Percentiles rank a stretch among this genome's conserved stretches.
Conservation (phyloP, 2,113 vertebrate species). For the Caracal caracal region DNA sequence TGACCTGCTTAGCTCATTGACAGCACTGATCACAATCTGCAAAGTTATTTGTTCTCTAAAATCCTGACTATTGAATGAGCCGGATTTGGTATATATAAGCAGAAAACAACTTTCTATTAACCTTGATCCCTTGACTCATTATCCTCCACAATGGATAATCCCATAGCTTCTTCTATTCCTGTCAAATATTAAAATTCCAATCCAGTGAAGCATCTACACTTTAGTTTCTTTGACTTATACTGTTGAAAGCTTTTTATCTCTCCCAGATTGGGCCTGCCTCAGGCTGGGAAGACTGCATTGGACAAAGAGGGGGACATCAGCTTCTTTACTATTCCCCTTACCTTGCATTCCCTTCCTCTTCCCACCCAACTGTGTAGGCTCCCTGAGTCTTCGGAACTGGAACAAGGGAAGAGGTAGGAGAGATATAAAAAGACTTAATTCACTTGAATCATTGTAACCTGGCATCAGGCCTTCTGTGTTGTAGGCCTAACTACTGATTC, state of each 20-base stretch:
- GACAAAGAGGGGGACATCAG: neutral
- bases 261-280: neutral
- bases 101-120: constrained; percentile 24
- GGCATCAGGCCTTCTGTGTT: neutral
- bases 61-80: neutral
- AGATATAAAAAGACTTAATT: neutral
- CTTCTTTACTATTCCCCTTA: neutral
- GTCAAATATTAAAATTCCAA: constrained; percentile 43
- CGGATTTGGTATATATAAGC: neutral
- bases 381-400: neutral
- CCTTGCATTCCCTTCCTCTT: neutral
- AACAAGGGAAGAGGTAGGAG: neutral
- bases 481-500: neutral
- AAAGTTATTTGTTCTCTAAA: neutral
- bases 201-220: neutral
- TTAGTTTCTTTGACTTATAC: neutral
- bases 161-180: neutral
- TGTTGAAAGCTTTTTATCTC: neutral
- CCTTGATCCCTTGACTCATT: constrained; percentile 41
- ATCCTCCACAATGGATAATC: neutral
- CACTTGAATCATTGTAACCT: neutral
- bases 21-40: neutral
- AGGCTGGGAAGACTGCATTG: neutral
- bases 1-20: neutral
- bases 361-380: neutral